Evolutionary conservation across 2,113 vertebrate species (phyloP).

Genomic region (Pedionomus torquatus): DNA sequence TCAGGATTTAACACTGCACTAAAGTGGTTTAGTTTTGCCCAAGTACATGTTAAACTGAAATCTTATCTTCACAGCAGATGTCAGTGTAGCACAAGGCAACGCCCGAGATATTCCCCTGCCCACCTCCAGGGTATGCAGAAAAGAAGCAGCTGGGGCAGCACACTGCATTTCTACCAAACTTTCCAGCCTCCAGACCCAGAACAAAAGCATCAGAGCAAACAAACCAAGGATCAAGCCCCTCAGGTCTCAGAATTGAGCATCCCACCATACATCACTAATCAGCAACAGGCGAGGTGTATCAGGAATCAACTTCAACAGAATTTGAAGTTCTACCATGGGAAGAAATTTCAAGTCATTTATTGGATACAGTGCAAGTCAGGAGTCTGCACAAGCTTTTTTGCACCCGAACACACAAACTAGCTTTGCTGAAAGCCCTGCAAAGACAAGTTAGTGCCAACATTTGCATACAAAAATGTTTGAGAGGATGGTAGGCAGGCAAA

Average conservation of each 20-base stretch:
- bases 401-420: neutral
- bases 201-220: neutral
- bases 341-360: neutral
- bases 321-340: neutral
- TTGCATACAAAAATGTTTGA: neutral
- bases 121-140: neutral
- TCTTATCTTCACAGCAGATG: neutral
- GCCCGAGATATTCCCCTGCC: neutral
- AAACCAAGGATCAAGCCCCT: neutral
- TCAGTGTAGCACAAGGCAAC: neutral
- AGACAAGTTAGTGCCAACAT: neutral
- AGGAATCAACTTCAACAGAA: neutral
- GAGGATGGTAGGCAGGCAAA: neutral
- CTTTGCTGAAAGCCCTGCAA: too few species aligned
- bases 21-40: neutral
- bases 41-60: fast-evolving
- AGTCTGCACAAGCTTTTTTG: neutral
- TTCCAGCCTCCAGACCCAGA: neutral
- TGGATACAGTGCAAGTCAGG: neutral
- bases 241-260: neutral
- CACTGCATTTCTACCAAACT: neutral
- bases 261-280: neutral
- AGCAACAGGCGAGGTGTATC: neutral
- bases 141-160: neutral
- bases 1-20: neutral